Percentiles rank a stretch among this genome's conserved stretches.
These are phyloP conservation scores for Imbricaverruca yamaguchii DNA, from an alignment of 2,888 invertebrate genomes.

Conservation along the genomic window DNA sequence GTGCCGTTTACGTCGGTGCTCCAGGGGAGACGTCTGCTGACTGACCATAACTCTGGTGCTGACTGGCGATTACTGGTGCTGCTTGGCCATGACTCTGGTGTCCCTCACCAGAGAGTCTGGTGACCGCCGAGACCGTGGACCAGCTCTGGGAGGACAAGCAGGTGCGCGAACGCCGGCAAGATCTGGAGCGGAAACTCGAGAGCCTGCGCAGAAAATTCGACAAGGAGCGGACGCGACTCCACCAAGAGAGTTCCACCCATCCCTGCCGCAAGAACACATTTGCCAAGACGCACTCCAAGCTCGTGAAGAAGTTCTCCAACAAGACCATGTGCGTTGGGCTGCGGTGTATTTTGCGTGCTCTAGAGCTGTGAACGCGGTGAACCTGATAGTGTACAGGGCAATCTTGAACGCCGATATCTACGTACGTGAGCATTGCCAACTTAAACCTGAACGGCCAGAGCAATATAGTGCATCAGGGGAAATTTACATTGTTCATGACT, in stretches of 20 bases:
- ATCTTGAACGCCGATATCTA: too few relatives aligned
- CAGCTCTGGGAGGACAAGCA: slow-evolving; percentile 70
- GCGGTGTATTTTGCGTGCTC: too few relatives aligned
- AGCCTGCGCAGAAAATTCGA: slow-evolving; percentile 52
- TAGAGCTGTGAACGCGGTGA: too few relatives aligned
- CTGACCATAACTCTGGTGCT: background rate
- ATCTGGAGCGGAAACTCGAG: slow-evolving; percentile 82
- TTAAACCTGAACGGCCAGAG: too few relatives aligned
- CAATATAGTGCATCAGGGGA: too few relatives aligned
- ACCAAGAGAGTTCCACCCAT: background rate
- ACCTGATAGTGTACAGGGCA: too few relatives aligned
- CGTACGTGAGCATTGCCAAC: too few relatives aligned
- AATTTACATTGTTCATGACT: too few relatives aligned
- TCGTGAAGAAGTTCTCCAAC: slow-evolving; percentile 39
- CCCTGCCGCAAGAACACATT: slow-evolving; percentile 39
- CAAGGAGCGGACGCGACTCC: slow-evolving; percentile 38
- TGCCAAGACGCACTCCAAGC: slow-evolving; percentile 42
- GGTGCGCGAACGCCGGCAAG: slow-evolving; percentile 71
- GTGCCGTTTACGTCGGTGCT: too few relatives aligned
- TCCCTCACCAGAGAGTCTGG: slow-evolving; percentile 39
- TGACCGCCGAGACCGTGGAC: slow-evolving; percentile 69
- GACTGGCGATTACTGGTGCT: too few relatives aligned
- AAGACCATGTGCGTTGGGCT: slow-evolving; percentile 32
- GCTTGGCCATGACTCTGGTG: slow-evolving; percentile 33
- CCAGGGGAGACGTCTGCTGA: too few relatives aligned